A percentile compares a stretch with the other conserved stretches of the same genome.
Conservation (phyloP, 2,113 vertebrate genomes). For the Hiodon tergisus region DNA sequence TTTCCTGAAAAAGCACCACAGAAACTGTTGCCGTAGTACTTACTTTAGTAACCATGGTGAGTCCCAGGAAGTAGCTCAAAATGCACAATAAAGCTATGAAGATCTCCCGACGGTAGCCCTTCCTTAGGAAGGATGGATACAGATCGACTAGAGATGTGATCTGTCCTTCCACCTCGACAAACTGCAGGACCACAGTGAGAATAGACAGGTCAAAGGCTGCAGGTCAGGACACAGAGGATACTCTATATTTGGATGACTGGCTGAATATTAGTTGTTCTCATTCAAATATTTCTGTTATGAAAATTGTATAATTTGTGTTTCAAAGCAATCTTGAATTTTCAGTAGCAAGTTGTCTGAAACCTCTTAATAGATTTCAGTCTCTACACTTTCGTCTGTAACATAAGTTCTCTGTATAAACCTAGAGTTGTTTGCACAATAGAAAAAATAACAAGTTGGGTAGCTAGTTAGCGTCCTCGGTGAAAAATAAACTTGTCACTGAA, state of each 20-base stretch:
- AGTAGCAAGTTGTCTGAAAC: too few species aligned
- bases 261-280: background rate
- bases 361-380: too few species aligned
- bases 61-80: conserved; percentile 95
- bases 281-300: too few species aligned
- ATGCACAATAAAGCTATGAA: conserved; percentile 92
- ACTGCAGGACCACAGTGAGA: conserved; percentile 62
- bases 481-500: too few species aligned
- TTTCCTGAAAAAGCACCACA: background rate
- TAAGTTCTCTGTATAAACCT: too few species aligned
- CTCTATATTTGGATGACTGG: background rate
- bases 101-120: conserved; percentile 95
- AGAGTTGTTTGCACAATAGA: too few species aligned
- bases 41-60: conserved; percentile 96
- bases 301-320: too few species aligned
- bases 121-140: conserved; percentile 95
- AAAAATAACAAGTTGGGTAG: too few species aligned
- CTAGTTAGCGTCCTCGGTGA: too few species aligned
- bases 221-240: background rate
- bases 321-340: too few species aligned
- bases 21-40: conserved; percentile 39
- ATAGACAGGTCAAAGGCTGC: conserved; percentile 20
- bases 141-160: conserved; percentile 99
- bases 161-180: conserved; percentile 99
- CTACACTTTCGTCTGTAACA: too few species aligned